Conservation (phyloP, 2,888 invertebrate genomes). For the Platycheirus albimanus region DNA sequence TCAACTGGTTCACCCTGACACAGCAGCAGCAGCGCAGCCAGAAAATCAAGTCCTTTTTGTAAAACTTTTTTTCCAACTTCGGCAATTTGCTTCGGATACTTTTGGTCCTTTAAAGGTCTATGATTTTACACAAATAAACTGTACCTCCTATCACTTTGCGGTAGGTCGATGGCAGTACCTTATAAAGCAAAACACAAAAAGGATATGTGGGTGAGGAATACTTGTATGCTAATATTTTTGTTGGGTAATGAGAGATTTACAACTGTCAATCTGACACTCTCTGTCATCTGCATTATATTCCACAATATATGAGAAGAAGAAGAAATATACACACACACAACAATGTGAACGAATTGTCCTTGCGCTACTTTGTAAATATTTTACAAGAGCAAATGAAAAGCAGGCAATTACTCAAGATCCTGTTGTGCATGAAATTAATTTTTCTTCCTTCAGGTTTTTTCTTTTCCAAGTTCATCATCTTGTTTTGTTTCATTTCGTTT, state of each 20-base stretch:
- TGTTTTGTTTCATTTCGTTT: no score
- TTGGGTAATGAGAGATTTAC: slow-evolving; percentile 68
- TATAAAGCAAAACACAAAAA: slow-evolving; percentile 24
- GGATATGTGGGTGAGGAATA: slow-evolving; percentile 40
- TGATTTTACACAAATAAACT: slow-evolving; percentile 19
- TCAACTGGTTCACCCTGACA: slow-evolving; percentile 52
- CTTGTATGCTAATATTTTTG: slow-evolving; percentile 5
- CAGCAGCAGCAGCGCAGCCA: background rate
- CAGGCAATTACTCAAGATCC: slow-evolving; percentile 72
- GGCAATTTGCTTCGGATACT: slow-evolving; percentile 27
- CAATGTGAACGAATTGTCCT: slow-evolving; percentile 58
- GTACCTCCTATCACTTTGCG: slow-evolving; percentile 41
- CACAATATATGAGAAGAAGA: background rate
- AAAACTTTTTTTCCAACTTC: background rate
- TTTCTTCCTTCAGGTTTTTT: slow-evolving; percentile 63
- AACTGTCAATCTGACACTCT: slow-evolving; percentile 62
- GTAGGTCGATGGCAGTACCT: slow-evolving; percentile 41
- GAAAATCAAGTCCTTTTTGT: background rate
- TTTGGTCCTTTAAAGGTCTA: background rate
- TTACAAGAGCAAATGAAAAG: slow-evolving; percentile 68
- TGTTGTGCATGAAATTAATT: slow-evolving; percentile 74
- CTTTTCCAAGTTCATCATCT: background rate
- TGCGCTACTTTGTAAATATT: slow-evolving; percentile 72
- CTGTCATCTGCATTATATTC: slow-evolving; percentile 43
- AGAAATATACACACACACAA: slow-evolving; percentile 7